Evolutionary conservation across 1,140 invertebrate genomes (phyloP).

Genomic region (Papilio aristodemus): DNA sequence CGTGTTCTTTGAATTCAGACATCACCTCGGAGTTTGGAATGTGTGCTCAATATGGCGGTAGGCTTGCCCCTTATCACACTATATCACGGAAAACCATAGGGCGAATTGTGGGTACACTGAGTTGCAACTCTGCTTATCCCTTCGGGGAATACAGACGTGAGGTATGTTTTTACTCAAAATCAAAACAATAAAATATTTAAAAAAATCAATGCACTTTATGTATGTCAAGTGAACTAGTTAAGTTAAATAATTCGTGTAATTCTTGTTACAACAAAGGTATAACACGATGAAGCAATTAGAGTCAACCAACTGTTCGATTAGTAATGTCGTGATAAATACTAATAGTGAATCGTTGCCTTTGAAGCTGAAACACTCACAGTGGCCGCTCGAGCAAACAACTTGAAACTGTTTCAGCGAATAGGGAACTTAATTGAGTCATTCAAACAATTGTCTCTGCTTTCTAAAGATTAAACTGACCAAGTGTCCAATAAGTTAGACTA

Average conservation of each 20-base stretch:
- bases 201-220: background rate
- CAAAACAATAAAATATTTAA: no score
- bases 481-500: no score
- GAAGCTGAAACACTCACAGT: background rate
- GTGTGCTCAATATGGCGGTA: no score
- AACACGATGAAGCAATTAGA: background rate
- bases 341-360: background rate
- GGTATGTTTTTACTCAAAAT: no score
- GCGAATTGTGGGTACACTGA: no score
- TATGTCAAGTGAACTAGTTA: background rate
- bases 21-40: no score
- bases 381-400: constrained; percentile 2
- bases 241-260: background rate
- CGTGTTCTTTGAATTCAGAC: no score
- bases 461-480: background rate
- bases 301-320: background rate
- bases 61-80: no score
- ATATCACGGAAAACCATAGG: no score
- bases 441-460: background rate
- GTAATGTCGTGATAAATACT: background rate
- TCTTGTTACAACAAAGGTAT: background rate
- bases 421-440: background rate
- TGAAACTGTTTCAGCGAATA: constrained; percentile 1
- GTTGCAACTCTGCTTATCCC: no score
- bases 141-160: no score